Conservation (phyloP, 2,797 vertebrate genomes). For the Syngnathus rostellatus region DNA sequence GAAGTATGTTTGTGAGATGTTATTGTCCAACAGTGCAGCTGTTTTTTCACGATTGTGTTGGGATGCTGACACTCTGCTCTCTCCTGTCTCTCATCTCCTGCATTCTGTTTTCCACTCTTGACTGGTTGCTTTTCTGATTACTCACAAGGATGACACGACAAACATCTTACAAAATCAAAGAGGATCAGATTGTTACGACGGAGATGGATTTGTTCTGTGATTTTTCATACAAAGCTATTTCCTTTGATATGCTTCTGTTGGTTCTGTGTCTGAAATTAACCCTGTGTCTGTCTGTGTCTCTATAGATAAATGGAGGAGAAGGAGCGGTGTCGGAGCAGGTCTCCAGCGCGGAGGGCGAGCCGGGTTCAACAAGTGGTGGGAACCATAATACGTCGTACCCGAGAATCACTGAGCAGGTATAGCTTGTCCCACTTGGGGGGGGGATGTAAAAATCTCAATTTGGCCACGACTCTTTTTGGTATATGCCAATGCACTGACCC, state of each 20-base stretch:
- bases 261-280: background rate
- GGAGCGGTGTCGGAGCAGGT: constrained; percentile 81
- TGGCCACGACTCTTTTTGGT: no score
- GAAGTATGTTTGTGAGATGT: constrained; percentile 17
- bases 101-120: constrained; percentile 3
- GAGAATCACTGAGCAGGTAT: constrained; percentile 84
- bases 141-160: constrained; percentile 38
- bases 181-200: constrained; percentile 26
- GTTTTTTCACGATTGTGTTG: constrained; percentile 8
- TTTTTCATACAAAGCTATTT: background rate
- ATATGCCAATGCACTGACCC: no score
- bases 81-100: constrained; percentile 17
- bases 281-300: constrained; percentile 13
- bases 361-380: constrained; percentile 95
- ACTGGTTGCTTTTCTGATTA: constrained; percentile 37
- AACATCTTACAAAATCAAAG: constrained; percentile 37
- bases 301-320: constrained; percentile 77
- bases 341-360: constrained; percentile 78
- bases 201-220: constrained; percentile 10
- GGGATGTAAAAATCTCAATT: background rate
- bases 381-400: constrained; percentile 87
- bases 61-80: constrained; percentile 7
- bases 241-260: constrained; percentile 8
- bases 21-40: constrained; percentile 14
- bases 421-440: background rate